Conservation (phyloP, 2,113 vertebrate species). For the Cryptoleucopteryx plumbea region DNA sequence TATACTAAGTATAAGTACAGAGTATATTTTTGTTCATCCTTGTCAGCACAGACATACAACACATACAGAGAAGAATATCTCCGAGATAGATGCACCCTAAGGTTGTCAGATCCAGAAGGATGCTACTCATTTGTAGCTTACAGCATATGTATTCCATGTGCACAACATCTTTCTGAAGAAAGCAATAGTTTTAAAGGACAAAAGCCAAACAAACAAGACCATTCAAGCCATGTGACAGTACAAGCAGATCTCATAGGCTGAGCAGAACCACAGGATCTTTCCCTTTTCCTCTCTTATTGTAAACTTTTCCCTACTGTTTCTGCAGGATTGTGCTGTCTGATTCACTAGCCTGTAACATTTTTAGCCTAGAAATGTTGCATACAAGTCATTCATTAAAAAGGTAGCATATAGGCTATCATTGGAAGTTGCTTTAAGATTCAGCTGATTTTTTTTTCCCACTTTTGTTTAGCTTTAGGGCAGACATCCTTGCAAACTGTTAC, state of each 20-base stretch:
- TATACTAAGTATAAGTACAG: background rate
- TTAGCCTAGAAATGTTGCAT: constrained; percentile 51
- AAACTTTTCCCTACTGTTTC: constrained; percentile 1
- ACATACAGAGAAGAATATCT: fast-evolving
- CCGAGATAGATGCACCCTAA: background rate
- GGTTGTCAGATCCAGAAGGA: background rate
- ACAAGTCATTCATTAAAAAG: constrained; percentile 54
- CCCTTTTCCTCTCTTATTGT: background rate
- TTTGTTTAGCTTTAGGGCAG: constrained; percentile 48
- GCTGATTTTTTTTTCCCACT: background rate
- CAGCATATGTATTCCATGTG: background rate
- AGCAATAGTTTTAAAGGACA: background rate
- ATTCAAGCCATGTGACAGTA: background rate
- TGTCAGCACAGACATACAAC: background rate
- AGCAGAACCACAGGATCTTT: constrained; percentile 1
- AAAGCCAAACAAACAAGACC: background rate
- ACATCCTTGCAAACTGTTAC: constrained; percentile 15
- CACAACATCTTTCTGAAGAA: background rate
- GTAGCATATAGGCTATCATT: background rate
- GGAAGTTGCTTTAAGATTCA: constrained; percentile 10
- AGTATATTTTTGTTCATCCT: background rate
- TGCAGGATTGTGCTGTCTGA: constrained; percentile 22
- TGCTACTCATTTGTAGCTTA: background rate
- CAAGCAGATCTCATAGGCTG: background rate
- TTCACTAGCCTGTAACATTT: constrained; percentile 23